Evolutionary conservation across 2,888 invertebrate genomes (phyloP), one percentile per base, ranked within the genome.

Genomic region (Anthophora plumipes): DNA sequence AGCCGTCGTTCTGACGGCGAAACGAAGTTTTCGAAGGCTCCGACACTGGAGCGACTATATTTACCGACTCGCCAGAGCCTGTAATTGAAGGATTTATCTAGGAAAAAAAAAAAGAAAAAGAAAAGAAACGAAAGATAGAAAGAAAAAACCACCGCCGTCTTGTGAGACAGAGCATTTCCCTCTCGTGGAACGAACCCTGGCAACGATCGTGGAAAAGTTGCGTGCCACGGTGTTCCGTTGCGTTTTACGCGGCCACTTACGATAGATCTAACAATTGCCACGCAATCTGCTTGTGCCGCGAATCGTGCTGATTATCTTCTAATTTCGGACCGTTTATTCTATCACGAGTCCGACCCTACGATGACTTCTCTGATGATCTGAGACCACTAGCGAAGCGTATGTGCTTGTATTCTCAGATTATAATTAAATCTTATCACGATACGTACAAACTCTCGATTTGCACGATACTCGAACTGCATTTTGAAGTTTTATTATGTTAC

Each of bases 31-130:
- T 78, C 85, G 82, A 85, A 84, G 86, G 79, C 75, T 57, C 57
- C 70, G 73, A 61, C 77, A 61, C 71, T 25, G 78, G 17, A 46
- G 55, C 79, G 43, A 73, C 70, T 72, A 80, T 80, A 69, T 86
- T 87, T 87, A 81, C 86, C 48, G 81, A 79, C 85, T 77, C 68
- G 80, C 76, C 80, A 39, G n/a, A n/a, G 64, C 43, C 72, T 68
- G 79, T 87, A 87, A 87, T 87, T 76, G 87, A 87, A 82, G 88
- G 88, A 87, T 87, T 87, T 87, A 83, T 85, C 73, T 61, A 59
- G 72, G 73, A 73, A 72, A 76, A 71, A 75, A 75, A 77, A 22
- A 76, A 74, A 43, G 73, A 57, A 17, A 17, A 17, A 46, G 46
- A 14, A 14, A 14, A 46, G 5, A 17, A 17, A 17, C 17, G 17